Evolutionary conservation across 2,113 vertebrate species (phyloP), one percentile per base, ranked within the genome.

Genomic region (Sylvilagus bachmani): DNA sequence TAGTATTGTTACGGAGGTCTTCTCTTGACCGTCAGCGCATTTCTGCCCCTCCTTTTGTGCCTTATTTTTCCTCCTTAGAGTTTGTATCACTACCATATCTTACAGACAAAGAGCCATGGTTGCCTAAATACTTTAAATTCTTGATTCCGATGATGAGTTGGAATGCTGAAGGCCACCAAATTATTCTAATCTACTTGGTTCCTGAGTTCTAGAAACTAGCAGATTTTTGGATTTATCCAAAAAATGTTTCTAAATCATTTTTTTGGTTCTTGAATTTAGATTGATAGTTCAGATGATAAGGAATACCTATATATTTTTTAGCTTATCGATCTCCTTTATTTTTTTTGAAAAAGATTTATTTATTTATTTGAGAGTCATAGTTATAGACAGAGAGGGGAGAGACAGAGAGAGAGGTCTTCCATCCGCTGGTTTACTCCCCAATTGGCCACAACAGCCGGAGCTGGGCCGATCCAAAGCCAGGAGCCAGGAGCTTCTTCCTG

Each of bases 221-320:
- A 78, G 49, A 86, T 69, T 31, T 73, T 83, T 25, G 17, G 33
- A 51, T 31, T 81, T 92, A 81, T 64, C 75, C 16, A 49, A 61
- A 94, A 64, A 51, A 75, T 49, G 27, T 82, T 75, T 81, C 74
- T 9, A 70, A 94, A 77, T 93, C 29, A n/a, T n/a, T 93, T 49
- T 82, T 77, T 53, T 44, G 51, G 10, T 64, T 92, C 61, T 92
- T 82, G 36, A 79, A 75, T 89, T 94, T 11, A 0, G 61, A 44
- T 27, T 19, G 24, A 82, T 75, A 90, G n/a, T 62, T 89, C 69
- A 77, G n/a, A 71, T 84, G 33, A 27, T 78, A 78, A 49, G 64
- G 44, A 85, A 78, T 85, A 79, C 13, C 12, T 73, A 2, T 78
- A 3, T 84, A 33, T 74, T 31, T 89, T 70, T 80, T 81, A 5